These are phyloP conservation scores for Lamellibrachia luymesi DNA, from an alignment of 1,140 invertebrate genomes.

Conservation along the genomic window DNA sequence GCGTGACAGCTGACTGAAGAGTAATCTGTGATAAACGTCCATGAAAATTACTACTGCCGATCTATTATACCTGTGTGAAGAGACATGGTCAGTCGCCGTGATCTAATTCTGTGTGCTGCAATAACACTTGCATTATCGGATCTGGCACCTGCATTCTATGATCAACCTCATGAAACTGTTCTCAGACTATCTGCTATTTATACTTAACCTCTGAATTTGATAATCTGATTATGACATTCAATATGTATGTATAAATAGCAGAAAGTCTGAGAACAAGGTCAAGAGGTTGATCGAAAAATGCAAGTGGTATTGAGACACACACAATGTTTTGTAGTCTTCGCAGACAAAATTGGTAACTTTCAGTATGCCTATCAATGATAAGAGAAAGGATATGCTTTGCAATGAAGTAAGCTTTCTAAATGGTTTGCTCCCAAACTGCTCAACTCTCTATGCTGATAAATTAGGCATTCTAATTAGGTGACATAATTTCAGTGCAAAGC, in stretches of 20 bases:
- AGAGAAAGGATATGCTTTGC: neutral
- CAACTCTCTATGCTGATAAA: neutral
- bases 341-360: neutral
- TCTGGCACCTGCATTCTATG: neutral
- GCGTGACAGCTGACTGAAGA: neutral
- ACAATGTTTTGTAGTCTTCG: neutral
- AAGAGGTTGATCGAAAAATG: too few relatives aligned
- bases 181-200: neutral
- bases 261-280: neutral
- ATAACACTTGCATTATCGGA: neutral
- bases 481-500: too few relatives aligned
- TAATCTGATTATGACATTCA: neutral
- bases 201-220: neutral
- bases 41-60: neutral
- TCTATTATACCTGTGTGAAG: neutral
- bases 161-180: neutral
- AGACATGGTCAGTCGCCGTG: too few relatives aligned
- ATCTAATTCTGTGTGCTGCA: too few relatives aligned
- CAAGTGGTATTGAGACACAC: too few relatives aligned
- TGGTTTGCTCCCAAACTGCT: neutral
- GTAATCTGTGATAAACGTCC: neutral
- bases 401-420: neutral
- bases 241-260: too few relatives aligned
- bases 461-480: neutral
- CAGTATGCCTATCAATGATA: neutral